These are phyloP conservation scores for Serranus cabrilla DNA, from an alignment of 2,797 vertebrate species.

Conservation along the genomic window DNA sequence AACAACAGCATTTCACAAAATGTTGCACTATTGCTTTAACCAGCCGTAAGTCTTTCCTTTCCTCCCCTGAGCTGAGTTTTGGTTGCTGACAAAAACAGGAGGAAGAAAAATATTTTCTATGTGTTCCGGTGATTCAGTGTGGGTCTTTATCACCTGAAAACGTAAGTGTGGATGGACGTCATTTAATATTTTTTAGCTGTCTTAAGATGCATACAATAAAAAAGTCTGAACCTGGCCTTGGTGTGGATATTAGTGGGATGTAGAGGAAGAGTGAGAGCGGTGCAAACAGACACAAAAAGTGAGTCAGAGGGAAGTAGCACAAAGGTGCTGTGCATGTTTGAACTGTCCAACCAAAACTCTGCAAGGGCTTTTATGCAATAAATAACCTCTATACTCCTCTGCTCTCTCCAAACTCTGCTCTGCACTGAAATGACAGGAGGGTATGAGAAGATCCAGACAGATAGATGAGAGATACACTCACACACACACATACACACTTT, in stretches of 20 bases:
- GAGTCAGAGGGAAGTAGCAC: slow-evolving; percentile 21
- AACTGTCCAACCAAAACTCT: slow-evolving; percentile 41
- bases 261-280: slow-evolving; percentile 30
- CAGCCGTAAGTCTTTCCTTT: neutral
- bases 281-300: slow-evolving; percentile 31
- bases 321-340: slow-evolving; percentile 36
- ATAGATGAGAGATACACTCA: slow-evolving; percentile 45
- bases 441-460: slow-evolving; percentile 45
- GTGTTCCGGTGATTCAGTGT: neutral
- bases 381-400: slow-evolving; percentile 47
- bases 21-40: neutral
- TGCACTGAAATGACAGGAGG: slow-evolving; percentile 42
- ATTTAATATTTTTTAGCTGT: no score
- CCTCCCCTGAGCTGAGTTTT: neutral
- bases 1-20: neutral
- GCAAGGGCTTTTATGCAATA: slow-evolving; percentile 43
- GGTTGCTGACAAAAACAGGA: neutral
- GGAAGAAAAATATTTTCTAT: neutral
- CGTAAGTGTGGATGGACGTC: neutral
- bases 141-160: neutral
- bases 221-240: neutral
- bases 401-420: slow-evolving; percentile 52
- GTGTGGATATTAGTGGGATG: neutral
- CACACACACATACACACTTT: neutral
- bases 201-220: no score